Conservation (phyloP, 2,797 vertebrate genomes). For the Onychomys torridus region DNA sequence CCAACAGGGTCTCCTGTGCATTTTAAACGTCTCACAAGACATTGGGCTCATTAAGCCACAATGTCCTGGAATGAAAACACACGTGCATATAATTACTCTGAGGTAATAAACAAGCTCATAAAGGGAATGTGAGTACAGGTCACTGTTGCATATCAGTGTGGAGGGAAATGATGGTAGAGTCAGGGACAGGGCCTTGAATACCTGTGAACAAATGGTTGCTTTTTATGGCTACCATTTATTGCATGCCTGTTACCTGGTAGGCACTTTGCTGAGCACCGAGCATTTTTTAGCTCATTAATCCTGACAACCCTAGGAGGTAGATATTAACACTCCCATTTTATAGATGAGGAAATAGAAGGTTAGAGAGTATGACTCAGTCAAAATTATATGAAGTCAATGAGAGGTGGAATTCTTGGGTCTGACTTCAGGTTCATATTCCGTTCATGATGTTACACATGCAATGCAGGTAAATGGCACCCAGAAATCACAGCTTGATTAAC, state of each 20-base stretch:
- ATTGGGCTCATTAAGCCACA: conserved; percentile 29
- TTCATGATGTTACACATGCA: neutral
- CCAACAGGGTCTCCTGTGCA: neutral
- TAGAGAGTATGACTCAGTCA: neutral
- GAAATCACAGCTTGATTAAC: neutral
- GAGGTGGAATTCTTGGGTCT: neutral
- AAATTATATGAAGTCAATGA: conserved; percentile 2
- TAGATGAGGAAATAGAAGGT: conserved; percentile 33
- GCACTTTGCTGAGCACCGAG: neutral
- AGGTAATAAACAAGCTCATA: neutral
- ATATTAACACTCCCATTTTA: neutral
- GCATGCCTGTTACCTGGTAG: neutral
- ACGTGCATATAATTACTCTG: neutral
- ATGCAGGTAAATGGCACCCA: neutral
- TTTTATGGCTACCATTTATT: conserved; percentile 18
- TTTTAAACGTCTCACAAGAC: conserved; percentile 37
- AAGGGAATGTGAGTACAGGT: conserved; percentile 18
- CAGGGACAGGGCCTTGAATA: neutral
- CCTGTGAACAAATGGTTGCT: conserved; percentile 37
- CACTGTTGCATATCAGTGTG: neutral
- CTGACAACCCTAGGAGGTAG: neutral
- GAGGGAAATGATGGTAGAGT: neutral
- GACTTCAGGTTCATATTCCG: neutral
- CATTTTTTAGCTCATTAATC: neutral
- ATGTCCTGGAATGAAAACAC: conserved; percentile 49